These are phyloP conservation scores for Sepiola atlantica DNA, from an alignment of 2,888 invertebrate species.

Conservation along the genomic window DNA sequence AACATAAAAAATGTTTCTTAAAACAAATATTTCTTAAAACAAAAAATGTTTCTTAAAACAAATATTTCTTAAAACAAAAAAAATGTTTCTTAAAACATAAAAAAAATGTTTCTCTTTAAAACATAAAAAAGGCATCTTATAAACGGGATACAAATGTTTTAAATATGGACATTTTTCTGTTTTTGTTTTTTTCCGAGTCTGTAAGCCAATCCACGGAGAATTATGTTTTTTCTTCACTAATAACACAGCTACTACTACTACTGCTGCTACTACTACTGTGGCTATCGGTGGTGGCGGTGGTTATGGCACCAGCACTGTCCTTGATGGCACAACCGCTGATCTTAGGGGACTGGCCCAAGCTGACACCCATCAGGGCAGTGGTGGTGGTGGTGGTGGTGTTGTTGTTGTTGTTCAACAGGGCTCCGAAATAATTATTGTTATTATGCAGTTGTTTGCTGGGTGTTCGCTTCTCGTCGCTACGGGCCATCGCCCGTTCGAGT, in stretches of 20 bases:
- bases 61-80: no score
- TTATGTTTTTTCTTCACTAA: conserved; percentile 16
- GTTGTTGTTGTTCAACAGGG: conserved; percentile 40
- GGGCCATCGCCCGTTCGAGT: conserved; percentile 64
- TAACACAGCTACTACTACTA: conserved; percentile 24
- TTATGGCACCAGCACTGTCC: not conserved
- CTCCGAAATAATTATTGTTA: not conserved
- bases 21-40: no score
- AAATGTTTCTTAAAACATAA: not conserved
- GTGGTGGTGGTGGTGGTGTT: conserved; percentile 44
- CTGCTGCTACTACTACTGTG: not conserved
- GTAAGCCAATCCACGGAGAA: not conserved
- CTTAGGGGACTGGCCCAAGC: not conserved
- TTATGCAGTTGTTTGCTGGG: not conserved
- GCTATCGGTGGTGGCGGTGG: not conserved
- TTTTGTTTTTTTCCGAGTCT: not conserved
- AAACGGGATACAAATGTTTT: not conserved
- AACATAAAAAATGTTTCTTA: no score
- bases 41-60: no score
- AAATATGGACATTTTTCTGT: not conserved
- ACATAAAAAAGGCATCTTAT: not conserved
- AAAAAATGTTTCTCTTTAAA: not conserved
- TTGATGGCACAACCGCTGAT: not conserved
- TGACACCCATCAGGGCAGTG: not conserved
- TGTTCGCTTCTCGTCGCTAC: not conserved